Conservation (phyloP, 2,888 invertebrate species). For the Hyles lineata region DNA sequence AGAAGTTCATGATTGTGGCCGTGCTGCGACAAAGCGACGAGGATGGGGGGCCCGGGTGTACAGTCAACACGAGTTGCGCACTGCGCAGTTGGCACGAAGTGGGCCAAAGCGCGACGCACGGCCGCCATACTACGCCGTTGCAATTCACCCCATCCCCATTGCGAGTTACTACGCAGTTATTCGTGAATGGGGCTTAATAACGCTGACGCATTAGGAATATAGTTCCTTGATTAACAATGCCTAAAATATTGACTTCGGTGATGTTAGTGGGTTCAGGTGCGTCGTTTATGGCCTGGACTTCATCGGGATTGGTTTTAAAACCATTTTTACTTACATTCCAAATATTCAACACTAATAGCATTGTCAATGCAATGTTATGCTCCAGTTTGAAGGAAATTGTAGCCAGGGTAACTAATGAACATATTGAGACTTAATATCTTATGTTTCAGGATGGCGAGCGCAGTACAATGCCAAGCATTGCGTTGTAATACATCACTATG, state of each 20-base stretch:
- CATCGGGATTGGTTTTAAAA: slow-evolving; percentile 29
- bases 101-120: slow-evolving; percentile 36
- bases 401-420: no score
- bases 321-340: not conserved
- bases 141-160: slow-evolving; percentile 34
- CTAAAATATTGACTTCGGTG: slow-evolving; percentile 43
- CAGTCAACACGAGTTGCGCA: slow-evolving; percentile 28
- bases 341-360: not conserved
- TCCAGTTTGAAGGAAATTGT: no score
- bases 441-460: no score
- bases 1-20: slow-evolving; percentile 11
- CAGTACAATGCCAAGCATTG: no score
- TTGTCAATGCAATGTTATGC: no score
- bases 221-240: slow-evolving; percentile 46
- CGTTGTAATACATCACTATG: no score
- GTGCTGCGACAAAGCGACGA: slow-evolving; percentile 33
- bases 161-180: slow-evolving; percentile 28
- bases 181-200: slow-evolving; percentile 40
- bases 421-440: no score
- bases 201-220: slow-evolving; percentile 42
- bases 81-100: slow-evolving; percentile 33
- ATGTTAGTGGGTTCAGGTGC: slow-evolving; percentile 40
- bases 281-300: slow-evolving; percentile 43
- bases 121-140: slow-evolving; percentile 30
- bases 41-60: slow-evolving; percentile 33